Conservation (phyloP, 2,797 vertebrate species). For the Percopsis omiscomaycus region DNA sequence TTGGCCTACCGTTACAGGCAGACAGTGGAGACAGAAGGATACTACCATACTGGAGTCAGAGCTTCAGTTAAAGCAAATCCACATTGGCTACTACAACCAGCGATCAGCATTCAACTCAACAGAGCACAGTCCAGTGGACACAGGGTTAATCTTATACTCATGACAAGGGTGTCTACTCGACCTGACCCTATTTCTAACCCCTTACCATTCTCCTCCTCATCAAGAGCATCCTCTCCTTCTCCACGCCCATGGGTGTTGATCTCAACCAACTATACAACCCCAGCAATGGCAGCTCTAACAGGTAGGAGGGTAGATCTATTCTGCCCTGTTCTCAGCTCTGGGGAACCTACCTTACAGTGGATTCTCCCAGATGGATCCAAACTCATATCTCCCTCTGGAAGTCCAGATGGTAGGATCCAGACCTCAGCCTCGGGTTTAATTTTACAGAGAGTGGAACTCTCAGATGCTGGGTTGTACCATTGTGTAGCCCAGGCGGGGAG, state of each 20-base stretch:
- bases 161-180: constrained; percentile 73
- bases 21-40: constrained; percentile 77
- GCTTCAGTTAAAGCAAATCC: constrained; percentile 80
- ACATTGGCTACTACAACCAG: constrained; percentile 85
- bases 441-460: constrained; percentile 65
- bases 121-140: constrained; percentile 81
- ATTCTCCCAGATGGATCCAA: constrained; percentile 84
- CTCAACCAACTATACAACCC: constrained; percentile 61
- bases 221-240: constrained; percentile 15
- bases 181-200: constrained; percentile 45
- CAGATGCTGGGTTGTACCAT: constrained; percentile 85
- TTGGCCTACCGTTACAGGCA: constrained; percentile 85
- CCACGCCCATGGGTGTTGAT: constrained; percentile 87
- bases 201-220: constrained; percentile 1
- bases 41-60: constrained; percentile 89
- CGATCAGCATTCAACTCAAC: constrained; percentile 84
- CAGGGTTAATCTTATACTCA: constrained; percentile 81
- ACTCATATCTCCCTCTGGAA: constrained; percentile 67
- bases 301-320: constrained; percentile 76
- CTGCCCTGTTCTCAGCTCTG: constrained; percentile 83
- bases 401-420: constrained; percentile 67
- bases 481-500: constrained; percentile 79
- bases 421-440: constrained; percentile 74
- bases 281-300: constrained; percentile 67
- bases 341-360: constrained; percentile 80